Conservation (phyloP, 2,888 invertebrate genomes). For the Andrena haemorrhoa region DNA sequence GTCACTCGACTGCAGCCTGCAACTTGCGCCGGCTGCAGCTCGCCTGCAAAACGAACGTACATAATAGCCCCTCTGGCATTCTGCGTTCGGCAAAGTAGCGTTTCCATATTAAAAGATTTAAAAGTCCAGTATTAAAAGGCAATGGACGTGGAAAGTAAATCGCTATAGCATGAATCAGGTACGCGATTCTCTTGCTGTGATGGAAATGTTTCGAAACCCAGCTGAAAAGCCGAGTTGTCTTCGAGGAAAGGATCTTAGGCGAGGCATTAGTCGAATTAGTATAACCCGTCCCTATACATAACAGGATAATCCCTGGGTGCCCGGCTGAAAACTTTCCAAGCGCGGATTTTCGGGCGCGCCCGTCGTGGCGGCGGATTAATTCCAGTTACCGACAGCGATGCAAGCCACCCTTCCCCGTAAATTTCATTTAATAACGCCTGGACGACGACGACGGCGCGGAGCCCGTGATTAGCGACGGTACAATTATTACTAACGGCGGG, state of each 20-base stretch:
- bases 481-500: background rate
- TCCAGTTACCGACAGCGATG: background rate
- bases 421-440: conserved; percentile 26
- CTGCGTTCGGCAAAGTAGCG: conserved; percentile 4
- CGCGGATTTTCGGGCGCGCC: conserved; percentile 16
- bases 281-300: conserved; percentile 7
- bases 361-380: conserved; percentile 26
- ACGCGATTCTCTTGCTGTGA: background rate
- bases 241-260: background rate
- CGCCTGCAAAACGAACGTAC: background rate
- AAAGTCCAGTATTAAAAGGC: too few species aligned
- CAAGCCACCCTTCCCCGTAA: conserved; percentile 3
- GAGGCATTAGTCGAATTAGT: conserved; percentile 23
- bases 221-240: background rate
- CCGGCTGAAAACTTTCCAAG: conserved; percentile 24
- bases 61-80: conserved; percentile 29
- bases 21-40: conserved; percentile 1
- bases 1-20: conserved; percentile 3
- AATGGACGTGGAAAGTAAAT: conserved; percentile 19
- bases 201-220: background rate
- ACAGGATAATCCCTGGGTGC: conserved; percentile 30
- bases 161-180: background rate
- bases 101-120: too few species aligned
- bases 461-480: background rate
- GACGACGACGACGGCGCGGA: background rate